Conservation (phyloP, 1,140 invertebrate species). For the Pogonomyrmex barbatus region DNA sequence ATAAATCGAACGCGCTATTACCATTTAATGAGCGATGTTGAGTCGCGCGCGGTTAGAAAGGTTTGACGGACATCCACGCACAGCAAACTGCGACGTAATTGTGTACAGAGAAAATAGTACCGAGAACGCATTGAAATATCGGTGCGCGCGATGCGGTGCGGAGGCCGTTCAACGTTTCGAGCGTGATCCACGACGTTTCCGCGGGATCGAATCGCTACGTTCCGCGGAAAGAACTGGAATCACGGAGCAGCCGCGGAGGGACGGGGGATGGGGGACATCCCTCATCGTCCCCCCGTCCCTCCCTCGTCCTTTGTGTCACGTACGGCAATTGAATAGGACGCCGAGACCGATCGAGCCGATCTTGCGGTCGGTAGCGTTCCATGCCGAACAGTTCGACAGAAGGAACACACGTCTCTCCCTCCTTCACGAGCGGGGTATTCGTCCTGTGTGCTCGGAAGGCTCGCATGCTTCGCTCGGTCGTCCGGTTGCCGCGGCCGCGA, state of each 20-base stretch:
- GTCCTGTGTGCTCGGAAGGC: constrained; percentile 27
- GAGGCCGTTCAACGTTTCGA: neutral
- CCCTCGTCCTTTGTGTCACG: constrained; percentile 65
- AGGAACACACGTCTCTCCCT: constrained; percentile 35
- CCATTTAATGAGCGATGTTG: constrained; percentile 55
- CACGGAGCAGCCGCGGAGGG: neutral
- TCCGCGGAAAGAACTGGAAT: constrained; percentile 31
- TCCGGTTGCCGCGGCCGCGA: constrained; percentile 38
- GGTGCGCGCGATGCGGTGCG: neutral
- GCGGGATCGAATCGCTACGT: constrained; percentile 38
- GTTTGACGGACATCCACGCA: constrained; percentile 50
- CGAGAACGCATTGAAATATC: constrained; percentile 26
- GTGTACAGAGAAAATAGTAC: constrained; percentile 60
- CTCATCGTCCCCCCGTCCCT: neutral
- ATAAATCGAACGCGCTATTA: constrained; percentile 46
- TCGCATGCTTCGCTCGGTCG: constrained; percentile 61
- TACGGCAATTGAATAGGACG: constrained; percentile 71
- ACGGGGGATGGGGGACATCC: neutral
- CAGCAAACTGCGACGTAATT: constrained; percentile 56
- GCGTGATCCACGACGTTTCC: constrained; percentile 20
- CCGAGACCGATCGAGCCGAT: constrained; percentile 71
- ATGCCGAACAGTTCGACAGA: constrained; percentile 62
- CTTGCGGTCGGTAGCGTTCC: constrained; percentile 69
- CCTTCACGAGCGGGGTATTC: constrained; percentile 54
- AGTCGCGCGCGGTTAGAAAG: constrained; percentile 46